phyloP scores from a whole-genome alignment of 2,113 vertebrate species.

The Saiga tatarica region DNA sequence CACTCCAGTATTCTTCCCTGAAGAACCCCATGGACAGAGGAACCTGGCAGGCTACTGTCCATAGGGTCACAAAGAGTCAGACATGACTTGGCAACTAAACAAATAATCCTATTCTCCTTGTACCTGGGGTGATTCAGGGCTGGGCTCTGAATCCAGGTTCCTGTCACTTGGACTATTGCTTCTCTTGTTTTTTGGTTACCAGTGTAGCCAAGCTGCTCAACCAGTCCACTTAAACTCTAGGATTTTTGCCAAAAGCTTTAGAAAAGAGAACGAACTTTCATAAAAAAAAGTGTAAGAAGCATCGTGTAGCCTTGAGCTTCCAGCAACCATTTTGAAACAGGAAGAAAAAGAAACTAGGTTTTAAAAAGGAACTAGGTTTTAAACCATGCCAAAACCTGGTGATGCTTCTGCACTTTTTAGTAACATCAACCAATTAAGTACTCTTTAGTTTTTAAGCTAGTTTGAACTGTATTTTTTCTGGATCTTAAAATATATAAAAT shows the following conservation, averaged over 20 bases:
- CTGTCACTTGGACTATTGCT: not conserved
- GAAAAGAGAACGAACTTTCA: not conserved
- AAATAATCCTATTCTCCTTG: not conserved
- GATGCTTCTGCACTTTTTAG: not conserved
- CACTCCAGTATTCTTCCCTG: not conserved
- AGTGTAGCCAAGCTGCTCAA: not conserved
- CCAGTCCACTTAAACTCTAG: not conserved
- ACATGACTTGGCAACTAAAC: not conserved
- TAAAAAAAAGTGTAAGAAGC: not conserved
- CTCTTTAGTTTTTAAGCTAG: not conserved
- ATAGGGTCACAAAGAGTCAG: not conserved
- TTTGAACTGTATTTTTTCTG: not conserved
- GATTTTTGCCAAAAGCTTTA: not conserved
- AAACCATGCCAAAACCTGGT: not conserved
- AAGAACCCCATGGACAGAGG: not conserved
- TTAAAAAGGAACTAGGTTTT: not conserved
- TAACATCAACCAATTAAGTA: not conserved
- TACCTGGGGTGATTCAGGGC: not conserved
- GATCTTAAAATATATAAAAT: not conserved
- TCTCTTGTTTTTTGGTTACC: not conserved
- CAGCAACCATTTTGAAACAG: not conserved
- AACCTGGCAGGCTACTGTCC: not conserved
- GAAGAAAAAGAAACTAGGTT: not conserved
- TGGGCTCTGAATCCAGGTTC: not conserved
- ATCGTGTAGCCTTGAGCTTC: not conserved